A percentile compares a stretch with the other conserved stretches of the same genome.
Evolutionary conservation across 2,113 vertebrate species (phyloP).

Genomic region (Hyperoodon ampullatus): DNA sequence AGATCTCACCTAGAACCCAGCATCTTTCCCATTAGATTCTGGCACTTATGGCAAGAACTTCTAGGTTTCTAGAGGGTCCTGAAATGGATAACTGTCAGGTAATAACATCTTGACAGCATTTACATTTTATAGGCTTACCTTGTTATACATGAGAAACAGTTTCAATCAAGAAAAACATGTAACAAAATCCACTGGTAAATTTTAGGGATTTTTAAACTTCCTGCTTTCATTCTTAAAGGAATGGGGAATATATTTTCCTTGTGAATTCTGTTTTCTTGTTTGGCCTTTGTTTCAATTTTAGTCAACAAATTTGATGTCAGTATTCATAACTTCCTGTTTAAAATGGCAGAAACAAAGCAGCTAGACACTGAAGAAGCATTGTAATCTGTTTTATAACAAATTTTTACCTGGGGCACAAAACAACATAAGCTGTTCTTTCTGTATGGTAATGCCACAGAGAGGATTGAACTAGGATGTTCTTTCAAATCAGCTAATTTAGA

Average conservation of each 20-base stretch:
- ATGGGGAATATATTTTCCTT: constrained; percentile 9
- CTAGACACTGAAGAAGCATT: background rate
- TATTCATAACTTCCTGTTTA: background rate
- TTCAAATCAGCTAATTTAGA: constrained; percentile 19
- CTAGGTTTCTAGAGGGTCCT: background rate
- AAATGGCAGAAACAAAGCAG: background rate
- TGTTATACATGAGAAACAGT: background rate
- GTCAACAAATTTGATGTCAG: background rate
- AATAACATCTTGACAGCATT: background rate
- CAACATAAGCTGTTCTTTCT: background rate
- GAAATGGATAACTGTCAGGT: background rate
- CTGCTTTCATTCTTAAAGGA: constrained; percentile 6
- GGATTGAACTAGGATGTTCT: background rate
- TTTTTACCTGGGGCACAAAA: constrained; percentile 27
- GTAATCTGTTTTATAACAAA: constrained; percentile 17
- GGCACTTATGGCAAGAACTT: background rate
- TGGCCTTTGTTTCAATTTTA: constrained; percentile 24
- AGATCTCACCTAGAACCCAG: background rate
- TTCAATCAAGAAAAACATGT: constrained; percentile 24
- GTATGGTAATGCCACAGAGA: background rate
- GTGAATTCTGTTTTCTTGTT: background rate
- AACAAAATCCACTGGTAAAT: background rate
- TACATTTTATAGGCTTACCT: background rate
- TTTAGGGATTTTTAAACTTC: background rate
- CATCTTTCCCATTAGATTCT: background rate